phyloP scores from a whole-genome alignment of 2,797 vertebrate species.

The Cryptoblepharus egeriae region DNA sequence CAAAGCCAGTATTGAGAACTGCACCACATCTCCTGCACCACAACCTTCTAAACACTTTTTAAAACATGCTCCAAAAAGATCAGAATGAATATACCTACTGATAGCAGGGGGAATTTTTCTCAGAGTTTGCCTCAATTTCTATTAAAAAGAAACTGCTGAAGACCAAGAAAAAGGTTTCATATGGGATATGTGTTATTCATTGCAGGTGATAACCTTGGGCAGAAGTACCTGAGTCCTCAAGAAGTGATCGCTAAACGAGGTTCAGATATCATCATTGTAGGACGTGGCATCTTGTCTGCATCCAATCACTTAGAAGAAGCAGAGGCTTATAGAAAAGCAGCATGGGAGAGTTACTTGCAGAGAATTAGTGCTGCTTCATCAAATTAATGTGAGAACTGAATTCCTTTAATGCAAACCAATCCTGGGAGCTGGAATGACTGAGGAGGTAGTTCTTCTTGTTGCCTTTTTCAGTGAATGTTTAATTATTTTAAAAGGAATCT shows the following conservation, averaged over 20 bases:
- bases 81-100: neutral
- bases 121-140: neutral
- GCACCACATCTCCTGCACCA: neutral
- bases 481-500: slow-evolving; percentile 10
- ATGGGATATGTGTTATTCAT: neutral
- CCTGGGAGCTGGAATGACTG: neutral
- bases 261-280: slow-evolving; percentile 94
- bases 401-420: neutral
- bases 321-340: slow-evolving; percentile 86
- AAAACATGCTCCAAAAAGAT: neutral
- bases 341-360: slow-evolving; percentile 89
- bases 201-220: slow-evolving; percentile 89
- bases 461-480: slow-evolving; percentile 1
- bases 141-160: fast-evolving
- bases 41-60: neutral
- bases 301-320: slow-evolving; percentile 81
- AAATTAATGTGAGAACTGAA: neutral
- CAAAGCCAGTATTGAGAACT: neutral
- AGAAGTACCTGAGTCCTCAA: slow-evolving; percentile 88
- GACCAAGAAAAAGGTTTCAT: neutral
- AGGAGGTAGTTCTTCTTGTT: neutral
- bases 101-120: neutral
- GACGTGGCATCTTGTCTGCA: slow-evolving; percentile 88
- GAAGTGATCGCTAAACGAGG: slow-evolving; percentile 85
- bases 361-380: slow-evolving; percentile 65